Percentiles rank a stretch among this genome's conserved stretches.
Evolutionary conservation across 2,113 vertebrate genomes (phyloP).

Genomic region (Amblyopsis rosae): DNA sequence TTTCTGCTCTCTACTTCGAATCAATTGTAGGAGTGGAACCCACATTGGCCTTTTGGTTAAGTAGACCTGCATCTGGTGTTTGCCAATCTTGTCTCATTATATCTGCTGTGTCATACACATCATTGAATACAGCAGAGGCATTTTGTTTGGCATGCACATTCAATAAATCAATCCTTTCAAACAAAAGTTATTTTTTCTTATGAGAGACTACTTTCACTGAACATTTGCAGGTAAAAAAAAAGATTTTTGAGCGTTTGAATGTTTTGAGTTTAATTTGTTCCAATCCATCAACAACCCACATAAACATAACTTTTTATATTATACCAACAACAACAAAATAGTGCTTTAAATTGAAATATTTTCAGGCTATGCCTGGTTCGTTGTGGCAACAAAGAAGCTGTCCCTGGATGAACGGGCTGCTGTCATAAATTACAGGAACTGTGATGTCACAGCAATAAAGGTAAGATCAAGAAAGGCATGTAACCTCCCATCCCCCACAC

Average conservation of each 20-base stretch:
- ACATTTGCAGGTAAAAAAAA: no score
- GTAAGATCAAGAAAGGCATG: constrained; percentile 9
- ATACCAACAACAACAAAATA: not conserved
- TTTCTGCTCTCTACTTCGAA: constrained; percentile 23
- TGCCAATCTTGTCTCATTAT: not conserved
- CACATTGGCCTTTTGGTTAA: no score
- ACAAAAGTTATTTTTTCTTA: not conserved
- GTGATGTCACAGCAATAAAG: constrained; percentile 49
- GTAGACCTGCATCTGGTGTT: no score
- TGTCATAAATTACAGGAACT: constrained; percentile 4
- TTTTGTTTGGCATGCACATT: constrained; percentile 42
- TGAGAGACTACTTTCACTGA: not conserved
- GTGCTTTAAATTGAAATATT: not conserved
- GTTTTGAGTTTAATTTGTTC: not conserved
- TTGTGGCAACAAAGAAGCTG: constrained; percentile 4
- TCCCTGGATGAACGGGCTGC: constrained; percentile 21
- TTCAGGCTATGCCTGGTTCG: not conserved
- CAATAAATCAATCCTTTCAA: constrained; percentile 36
- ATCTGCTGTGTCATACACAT: not conserved
- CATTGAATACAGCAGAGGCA: constrained; percentile 17
- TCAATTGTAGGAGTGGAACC: constrained; percentile 13
- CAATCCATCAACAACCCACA: not conserved
- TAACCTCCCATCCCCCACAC: not conserved
- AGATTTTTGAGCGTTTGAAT: no score
- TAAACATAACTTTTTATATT: no score